Conservation (phyloP, 2,113 vertebrate genomes). For the human (Homo sapiens) region DNA sequence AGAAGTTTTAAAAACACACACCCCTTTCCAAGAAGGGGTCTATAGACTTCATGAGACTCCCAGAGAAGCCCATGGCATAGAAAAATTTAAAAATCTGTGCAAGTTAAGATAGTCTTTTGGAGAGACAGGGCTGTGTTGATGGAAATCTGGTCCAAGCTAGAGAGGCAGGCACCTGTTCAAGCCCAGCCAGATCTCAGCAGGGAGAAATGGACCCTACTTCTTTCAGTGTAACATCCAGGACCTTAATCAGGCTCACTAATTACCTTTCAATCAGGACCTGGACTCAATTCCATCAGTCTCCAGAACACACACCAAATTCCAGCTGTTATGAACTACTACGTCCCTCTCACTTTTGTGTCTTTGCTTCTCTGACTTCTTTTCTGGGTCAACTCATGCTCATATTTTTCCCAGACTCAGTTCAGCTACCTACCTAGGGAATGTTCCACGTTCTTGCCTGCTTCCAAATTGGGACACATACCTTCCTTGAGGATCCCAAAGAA, state of each 20-base stretch:
- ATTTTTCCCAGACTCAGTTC: background rate
- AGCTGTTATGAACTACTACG: background rate
- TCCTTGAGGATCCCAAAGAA: background rate
- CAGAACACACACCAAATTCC: background rate
- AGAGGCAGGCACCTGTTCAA: background rate
- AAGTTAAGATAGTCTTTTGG: too few species aligned
- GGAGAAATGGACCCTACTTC: background rate
- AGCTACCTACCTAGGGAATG: background rate
- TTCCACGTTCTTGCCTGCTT: background rate
- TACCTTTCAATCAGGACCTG: background rate
- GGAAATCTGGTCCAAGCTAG: background rate
- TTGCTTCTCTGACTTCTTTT: background rate
- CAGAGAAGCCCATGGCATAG: background rate
- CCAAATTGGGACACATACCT: background rate
- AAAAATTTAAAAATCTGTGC: background rate
- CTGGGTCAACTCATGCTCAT: background rate
- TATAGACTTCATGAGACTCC: background rate
- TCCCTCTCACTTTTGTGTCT: background rate
- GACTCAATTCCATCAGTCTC: too few species aligned
- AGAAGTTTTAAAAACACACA: background rate
- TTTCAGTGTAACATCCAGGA: background rate
- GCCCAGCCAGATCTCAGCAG: background rate
- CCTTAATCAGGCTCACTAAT: background rate
- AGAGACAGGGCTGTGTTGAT: background rate
- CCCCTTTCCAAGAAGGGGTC: background rate